Evolutionary conservation across 2,797 vertebrate species (phyloP), one percentile per base, ranked within the genome.

Genomic region (Hirundo rustica): DNA sequence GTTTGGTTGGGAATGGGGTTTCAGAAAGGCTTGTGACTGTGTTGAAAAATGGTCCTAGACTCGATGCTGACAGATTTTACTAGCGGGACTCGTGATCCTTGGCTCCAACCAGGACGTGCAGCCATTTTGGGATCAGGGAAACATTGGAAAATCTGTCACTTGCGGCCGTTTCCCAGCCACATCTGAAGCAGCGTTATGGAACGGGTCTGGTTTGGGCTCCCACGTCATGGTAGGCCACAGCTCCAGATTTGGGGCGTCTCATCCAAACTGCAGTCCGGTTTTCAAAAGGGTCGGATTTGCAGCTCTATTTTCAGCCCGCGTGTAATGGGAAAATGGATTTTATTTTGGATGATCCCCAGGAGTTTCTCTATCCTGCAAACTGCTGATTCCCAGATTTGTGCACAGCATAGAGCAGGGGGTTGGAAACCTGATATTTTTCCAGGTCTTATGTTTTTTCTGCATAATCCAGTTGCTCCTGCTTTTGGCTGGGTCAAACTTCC

Each of bases 301-400:
- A 85, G 74, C 68, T 95, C 71, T 74, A 2, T 44, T 95, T 93
- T 93, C 50, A 62, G 25, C 38, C 32, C 0, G 0, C 32, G 65
- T 47, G 5, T 16, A 78, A 58, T 73, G 74, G 58, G 61, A 89
- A 89, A 93, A 86, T 7, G 2, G 17, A 25, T 95, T 92, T 87
- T 54, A 13, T 80, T 92, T 88, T 88, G 92, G 81, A 84, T n/a
- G 74, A 55, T 42, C 60, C 77, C 64, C 86, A 92, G 64, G 89
- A 94, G 58, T 64, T 77, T 65, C 61, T 82, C n/a, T 60, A 0
- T 73, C 72, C 81, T 85, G 48, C 75, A 85, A 67, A 47, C 45
- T 6, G 6, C 73, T 5, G 5, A 29, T 76, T 74, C 66, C 72
- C 71, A 89, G 70, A 70, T 82, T 55, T 38, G 32, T 65, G 34